Percentiles rank a stretch among this genome's conserved stretches.
phyloP scores from a whole-genome alignment of 2,888 invertebrate genomes.

The Prosopocoilus inquinatus region DNA sequence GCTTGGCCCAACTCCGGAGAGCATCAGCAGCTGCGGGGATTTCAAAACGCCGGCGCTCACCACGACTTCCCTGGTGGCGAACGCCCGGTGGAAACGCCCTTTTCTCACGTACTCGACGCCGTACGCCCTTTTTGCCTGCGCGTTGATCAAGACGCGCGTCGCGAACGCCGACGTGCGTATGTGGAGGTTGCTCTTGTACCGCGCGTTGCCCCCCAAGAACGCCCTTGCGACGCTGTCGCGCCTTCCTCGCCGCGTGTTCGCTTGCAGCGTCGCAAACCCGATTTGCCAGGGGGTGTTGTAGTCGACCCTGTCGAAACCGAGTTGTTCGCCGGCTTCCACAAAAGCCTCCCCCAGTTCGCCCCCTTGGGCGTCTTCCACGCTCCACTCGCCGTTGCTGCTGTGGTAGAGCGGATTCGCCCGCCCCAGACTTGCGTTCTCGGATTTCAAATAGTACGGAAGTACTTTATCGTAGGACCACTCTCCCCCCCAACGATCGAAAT shows the following conservation, averaged over 20 bases:
- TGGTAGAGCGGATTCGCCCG: conserved; percentile 54
- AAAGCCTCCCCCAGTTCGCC: conserved; percentile 50
- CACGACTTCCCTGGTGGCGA: conserved; percentile 57
- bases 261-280: conserved; percentile 50
- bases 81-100: conserved; percentile 31
- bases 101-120: conserved; percentile 50
- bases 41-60: conserved; percentile 70
- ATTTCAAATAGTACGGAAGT: conserved; percentile 53
- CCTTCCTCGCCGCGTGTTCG: conserved; percentile 53
- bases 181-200: conserved; percentile 58
- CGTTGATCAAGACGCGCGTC: conserved; percentile 58
- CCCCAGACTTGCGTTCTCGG: conserved; percentile 45
- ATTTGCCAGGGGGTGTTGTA: conserved; percentile 46
- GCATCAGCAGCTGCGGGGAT: conserved; percentile 72
- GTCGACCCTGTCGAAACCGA: conserved; percentile 51
- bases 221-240: conserved; percentile 60
- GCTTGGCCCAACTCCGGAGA: conserved; percentile 64
- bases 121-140: conserved; percentile 46
- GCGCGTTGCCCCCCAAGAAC: conserved; percentile 55
- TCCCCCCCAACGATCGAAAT: conserved; percentile 75
- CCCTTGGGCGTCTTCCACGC: conserved; percentile 59
- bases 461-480: conserved; percentile 64
- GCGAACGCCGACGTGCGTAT: conserved; percentile 57
- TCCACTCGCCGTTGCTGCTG: conserved; percentile 60
- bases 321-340: conserved; percentile 45